phyloP scores from a whole-genome alignment of 2,888 invertebrate species.

The Tenthredo distinguenda region DNA sequence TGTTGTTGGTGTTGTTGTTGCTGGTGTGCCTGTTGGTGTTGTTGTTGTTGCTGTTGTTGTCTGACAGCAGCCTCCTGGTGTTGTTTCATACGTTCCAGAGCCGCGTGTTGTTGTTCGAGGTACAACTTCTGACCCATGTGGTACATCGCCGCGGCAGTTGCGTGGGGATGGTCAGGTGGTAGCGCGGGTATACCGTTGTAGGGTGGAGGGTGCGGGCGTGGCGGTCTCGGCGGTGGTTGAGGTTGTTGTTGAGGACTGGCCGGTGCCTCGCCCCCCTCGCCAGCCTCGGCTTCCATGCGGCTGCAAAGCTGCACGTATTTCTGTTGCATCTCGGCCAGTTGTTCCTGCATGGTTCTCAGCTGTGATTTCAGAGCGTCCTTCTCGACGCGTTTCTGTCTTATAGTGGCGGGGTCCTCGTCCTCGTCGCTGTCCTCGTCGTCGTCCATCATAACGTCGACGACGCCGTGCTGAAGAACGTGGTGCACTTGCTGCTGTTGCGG shows the following conservation, averaged over 20 bases:
- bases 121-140: conserved; percentile 76
- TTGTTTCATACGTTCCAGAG: conserved; percentile 80
- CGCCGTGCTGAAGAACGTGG: conserved; percentile 81
- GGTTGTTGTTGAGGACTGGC: conserved; percentile 76
- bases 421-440: conserved; percentile 89
- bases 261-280: conserved; percentile 81
- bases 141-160: conserved; percentile 77
- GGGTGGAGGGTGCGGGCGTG: conserved; percentile 79
- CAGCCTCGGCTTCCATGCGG: conserved; percentile 85
- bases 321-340: conserved; percentile 94
- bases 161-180: conserved; percentile 82
- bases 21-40: conserved; percentile 79
- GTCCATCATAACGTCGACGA: conserved; percentile 81
- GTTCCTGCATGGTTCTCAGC: conserved; percentile 92
- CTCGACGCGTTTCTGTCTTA: conserved; percentile 91
- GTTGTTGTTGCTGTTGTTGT: conserved; percentile 80
- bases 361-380: conserved; percentile 93
- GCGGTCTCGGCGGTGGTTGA: conserved; percentile 79
- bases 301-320: conserved; percentile 93
- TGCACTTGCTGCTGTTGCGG: conserved; percentile 93
- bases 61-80: conserved; percentile 78
- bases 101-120: conserved; percentile 77
- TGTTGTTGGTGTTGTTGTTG: conserved; percentile 77
- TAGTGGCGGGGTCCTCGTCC: conserved; percentile 87
- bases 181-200: conserved; percentile 79